Evolutionary conservation across 1,140 invertebrate genomes (phyloP).

Genomic region (Lerema accius): DNA sequence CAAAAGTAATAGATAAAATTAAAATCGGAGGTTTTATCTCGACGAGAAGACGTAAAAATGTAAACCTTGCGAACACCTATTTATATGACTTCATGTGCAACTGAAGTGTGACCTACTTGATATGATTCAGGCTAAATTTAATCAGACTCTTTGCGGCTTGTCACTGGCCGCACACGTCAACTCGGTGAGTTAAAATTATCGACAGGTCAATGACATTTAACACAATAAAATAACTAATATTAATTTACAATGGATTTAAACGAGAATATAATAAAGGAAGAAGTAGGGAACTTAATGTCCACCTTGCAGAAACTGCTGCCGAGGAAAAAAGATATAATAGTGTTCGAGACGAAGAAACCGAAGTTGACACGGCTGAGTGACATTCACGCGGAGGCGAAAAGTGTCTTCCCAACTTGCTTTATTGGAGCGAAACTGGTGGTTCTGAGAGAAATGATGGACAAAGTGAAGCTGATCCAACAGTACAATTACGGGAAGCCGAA

Average conservation of each 20-base stretch:
- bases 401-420: slow-evolving; percentile 71
- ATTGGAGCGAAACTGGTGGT: slow-evolving; percentile 65
- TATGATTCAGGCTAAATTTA: slow-evolving; percentile 54
- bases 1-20: too few species aligned
- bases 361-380: slow-evolving; percentile 59
- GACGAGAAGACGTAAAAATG: slow-evolving; percentile 8
- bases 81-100: slow-evolving; percentile 19
- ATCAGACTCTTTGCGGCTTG: slow-evolving; percentile 57
- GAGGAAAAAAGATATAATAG: slow-evolving; percentile 65
- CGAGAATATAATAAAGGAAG: slow-evolving; percentile 65
- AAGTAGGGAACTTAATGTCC: slow-evolving; percentile 62
- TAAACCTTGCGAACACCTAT: slow-evolving; percentile 2
- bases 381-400: slow-evolving; percentile 69
- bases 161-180: slow-evolving; percentile 58
- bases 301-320: slow-evolving; percentile 64
- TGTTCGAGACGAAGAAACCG: slow-evolving; percentile 48
- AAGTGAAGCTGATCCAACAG: slow-evolving; percentile 68
- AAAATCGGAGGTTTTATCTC: too few species aligned
- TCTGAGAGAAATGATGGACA: slow-evolving; percentile 62
- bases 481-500: slow-evolving; percentile 68
- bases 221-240: slow-evolving; percentile 52
- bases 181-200: slow-evolving; percentile 60
- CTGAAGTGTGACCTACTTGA: slow-evolving; percentile 32
- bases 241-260: slow-evolving; percentile 67
- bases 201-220: slow-evolving; percentile 68